phyloP scores from a whole-genome alignment of 2,797 vertebrate species.

The Hemibagrus guttatus region DNA sequence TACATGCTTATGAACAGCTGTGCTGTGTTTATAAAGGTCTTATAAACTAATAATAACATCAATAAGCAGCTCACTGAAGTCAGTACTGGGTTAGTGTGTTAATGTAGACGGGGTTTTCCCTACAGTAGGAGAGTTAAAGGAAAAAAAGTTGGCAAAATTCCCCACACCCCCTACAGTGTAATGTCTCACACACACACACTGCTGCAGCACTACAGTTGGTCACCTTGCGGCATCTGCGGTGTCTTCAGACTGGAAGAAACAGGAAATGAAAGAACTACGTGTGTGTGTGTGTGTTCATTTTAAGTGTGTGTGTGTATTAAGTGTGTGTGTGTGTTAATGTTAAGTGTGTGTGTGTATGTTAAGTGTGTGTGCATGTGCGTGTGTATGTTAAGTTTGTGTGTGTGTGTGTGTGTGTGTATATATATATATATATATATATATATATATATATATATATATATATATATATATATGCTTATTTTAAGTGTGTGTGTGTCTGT shows the following conservation, averaged over 20 bases:
- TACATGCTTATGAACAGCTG: neutral
- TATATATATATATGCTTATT: too few relatives aligned
- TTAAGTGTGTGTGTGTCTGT: neutral
- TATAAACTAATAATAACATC: neutral
- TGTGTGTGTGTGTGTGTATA: neutral
- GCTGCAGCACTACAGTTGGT: conserved; percentile 15
- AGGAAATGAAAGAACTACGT: conserved; percentile 1
- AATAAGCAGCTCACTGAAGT: neutral
- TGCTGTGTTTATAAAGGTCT: neutral
- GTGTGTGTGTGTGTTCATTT: neutral
- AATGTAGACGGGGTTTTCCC: neutral
- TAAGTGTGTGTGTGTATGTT: neutral
- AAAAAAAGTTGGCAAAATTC: conserved; percentile 1
- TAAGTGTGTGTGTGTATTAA: neutral
- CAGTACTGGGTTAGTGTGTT: neutral
- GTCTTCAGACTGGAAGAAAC: conserved; percentile 20
- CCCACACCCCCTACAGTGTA: neutral
- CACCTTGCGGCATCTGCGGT: conserved; percentile 26
- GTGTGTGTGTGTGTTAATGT: conserved; percentile 5
- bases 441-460: too few relatives aligned
- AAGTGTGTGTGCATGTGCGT: neutral
- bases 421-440: too few relatives aligned
- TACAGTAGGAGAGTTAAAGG: neutral
- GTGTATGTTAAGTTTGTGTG: too few relatives aligned
- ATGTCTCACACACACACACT: neutral